Evolutionary conservation across 30 jellyfish, hydroid and myxozoan species (phyloP).

Genomic region (Morbakka virulenta): DNA sequence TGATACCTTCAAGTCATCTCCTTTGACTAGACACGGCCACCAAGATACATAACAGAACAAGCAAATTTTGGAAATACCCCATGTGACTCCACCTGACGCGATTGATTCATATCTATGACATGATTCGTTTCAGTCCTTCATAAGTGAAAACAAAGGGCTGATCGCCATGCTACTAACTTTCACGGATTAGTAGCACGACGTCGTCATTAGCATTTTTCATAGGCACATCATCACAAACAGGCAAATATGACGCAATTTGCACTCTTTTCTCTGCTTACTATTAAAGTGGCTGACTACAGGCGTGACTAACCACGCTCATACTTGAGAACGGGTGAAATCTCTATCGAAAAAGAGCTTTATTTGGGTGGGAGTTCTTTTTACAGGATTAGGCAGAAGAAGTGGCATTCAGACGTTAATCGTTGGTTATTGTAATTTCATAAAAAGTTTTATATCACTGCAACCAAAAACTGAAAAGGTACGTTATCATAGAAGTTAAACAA

Average conservation of each 20-base stretch:
- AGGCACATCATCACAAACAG: background rate
- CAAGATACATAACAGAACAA: no score
- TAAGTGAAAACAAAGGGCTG: background rate
- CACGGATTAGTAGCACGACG: background rate
- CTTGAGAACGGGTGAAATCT: no score
- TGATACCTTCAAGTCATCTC: no score
- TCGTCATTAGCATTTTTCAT: background rate
- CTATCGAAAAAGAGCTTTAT: no score
- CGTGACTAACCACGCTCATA: no score
- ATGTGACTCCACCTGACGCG: background rate
- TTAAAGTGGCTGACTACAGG: background rate
- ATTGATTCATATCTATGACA: no score
- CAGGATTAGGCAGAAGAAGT: background rate
- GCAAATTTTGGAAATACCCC: no score
- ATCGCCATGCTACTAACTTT: background rate
- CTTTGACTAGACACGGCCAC: no score
- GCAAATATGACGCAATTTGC: background rate
- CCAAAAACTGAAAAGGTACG: background rate
- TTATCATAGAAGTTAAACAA: background rate
- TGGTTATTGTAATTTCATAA: background rate
- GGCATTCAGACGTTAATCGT: no score
- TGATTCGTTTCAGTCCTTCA: background rate
- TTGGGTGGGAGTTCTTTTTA: background rate
- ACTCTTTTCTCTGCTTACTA: background rate
- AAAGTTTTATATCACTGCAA: background rate